A percentile compares a stretch with the other conserved stretches of the same genome.
Evolutionary conservation across 2,797 vertebrate genomes (phyloP).

Genomic region (Eidolon dupreanum): DNA sequence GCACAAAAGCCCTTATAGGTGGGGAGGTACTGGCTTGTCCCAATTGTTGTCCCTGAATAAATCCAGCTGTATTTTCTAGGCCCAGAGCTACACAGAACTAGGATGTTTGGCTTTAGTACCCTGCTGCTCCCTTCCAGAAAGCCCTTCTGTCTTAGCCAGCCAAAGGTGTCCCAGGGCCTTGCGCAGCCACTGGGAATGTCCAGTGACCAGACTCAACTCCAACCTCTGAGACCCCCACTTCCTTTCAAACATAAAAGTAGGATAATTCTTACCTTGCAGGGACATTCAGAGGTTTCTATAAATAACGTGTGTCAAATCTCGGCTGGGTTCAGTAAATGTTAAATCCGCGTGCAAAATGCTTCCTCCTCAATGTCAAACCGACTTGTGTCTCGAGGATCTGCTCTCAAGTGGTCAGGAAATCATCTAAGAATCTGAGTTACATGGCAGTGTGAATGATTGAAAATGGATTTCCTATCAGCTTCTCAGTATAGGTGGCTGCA

Average conservation of each 20-base stretch:
- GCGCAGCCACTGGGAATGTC: not conserved
- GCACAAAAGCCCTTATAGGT: not conserved
- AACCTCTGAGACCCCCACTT: not conserved
- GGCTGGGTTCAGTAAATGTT: not conserved
- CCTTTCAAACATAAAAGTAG: not conserved
- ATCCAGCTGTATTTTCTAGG: not conserved
- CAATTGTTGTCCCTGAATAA: not conserved
- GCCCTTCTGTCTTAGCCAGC: not conserved
- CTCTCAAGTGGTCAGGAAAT: constrained; percentile 24
- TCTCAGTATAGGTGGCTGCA: not conserved
- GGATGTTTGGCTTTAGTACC: not conserved
- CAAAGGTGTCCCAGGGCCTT: not conserved
- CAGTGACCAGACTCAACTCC: not conserved
- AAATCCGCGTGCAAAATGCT: not conserved
- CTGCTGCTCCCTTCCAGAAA: not conserved
- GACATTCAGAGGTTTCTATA: not conserved
- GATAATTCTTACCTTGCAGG: not conserved
- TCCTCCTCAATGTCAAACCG: not conserved
- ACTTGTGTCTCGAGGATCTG: not conserved
- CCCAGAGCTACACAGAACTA: not conserved
- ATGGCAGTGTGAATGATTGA: not conserved
- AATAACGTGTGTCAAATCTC: not conserved
- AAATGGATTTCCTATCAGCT: constrained; percentile 27
- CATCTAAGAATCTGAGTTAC: constrained; percentile 1
- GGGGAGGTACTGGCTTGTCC: not conserved